Evolutionary conservation across 2,113 vertebrate genomes (phyloP).

Genomic region (Sapayoa aenigma): DNA sequence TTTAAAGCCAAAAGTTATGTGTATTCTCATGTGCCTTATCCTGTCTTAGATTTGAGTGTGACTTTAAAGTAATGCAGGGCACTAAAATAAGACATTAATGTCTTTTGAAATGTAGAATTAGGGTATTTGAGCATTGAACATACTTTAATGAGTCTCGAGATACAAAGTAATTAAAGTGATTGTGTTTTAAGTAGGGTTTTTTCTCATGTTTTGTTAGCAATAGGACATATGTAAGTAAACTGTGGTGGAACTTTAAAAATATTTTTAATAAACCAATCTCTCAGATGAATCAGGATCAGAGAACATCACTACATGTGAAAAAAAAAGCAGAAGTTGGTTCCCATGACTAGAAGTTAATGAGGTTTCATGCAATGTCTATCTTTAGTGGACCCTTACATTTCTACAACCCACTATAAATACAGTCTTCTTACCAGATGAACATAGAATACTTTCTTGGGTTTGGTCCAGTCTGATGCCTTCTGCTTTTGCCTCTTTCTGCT

Average conservation of each 20-base stretch:
- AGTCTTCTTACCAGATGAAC: not conserved
- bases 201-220: not conserved
- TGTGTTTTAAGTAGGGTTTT: not conserved
- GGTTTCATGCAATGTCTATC: not conserved
- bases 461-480: not conserved
- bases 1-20: not conserved
- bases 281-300: not conserved
- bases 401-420: not conserved
- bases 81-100: not conserved
- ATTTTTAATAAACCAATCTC: not conserved
- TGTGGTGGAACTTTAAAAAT: not conserved
- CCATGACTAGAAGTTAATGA: not conserved
- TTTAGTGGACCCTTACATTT: not conserved
- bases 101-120: not conserved
- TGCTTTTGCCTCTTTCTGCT: not conserved
- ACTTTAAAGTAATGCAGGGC: not conserved
- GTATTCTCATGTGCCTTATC: not conserved
- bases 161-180: conserved; percentile 25
- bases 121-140: not conserved
- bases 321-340: not conserved
- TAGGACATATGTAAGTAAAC: not conserved
- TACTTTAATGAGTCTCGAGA: not conserved
- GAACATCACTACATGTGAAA: not conserved
- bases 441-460: not conserved
- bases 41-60: not conserved